A percentile compares a stretch with the other conserved stretches of the same genome.
These are phyloP conservation scores for Odontesthes bonariensis DNA, from an alignment of 2,113 vertebrate genomes.

Conservation along the genomic window DNA sequence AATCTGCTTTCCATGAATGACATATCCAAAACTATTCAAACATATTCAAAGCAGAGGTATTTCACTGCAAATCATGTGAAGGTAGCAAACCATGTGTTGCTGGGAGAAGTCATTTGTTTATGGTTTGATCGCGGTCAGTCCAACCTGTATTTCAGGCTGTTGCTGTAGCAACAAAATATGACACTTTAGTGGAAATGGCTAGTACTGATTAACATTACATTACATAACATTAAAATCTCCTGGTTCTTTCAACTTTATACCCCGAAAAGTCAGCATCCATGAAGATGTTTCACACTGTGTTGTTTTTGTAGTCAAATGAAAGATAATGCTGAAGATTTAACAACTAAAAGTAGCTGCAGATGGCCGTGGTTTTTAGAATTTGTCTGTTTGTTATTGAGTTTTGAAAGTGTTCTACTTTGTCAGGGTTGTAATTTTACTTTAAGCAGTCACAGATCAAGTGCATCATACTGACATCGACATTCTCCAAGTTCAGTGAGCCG, in stretches of 20 bases:
- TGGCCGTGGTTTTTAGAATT: background rate
- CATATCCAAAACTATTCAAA: conserved; percentile 73
- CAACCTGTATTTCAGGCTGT: conserved; percentile 38
- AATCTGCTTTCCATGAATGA: conserved; percentile 73
- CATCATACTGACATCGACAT: conserved; percentile 17
- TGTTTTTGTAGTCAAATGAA: too few relatives aligned
- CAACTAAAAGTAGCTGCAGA: background rate
- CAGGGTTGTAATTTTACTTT: conserved; percentile 21
- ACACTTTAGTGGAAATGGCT: conserved; percentile 25
- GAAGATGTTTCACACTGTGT: background rate
- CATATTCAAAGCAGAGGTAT: conserved; percentile 65
- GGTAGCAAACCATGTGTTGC: conserved; percentile 54
- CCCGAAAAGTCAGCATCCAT: background rate
- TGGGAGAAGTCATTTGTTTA: conserved; percentile 61
- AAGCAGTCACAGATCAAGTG: conserved; percentile 42
- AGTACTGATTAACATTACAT: background rate
- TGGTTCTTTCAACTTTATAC: background rate
- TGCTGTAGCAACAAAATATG: conserved; percentile 56
- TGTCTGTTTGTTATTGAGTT: background rate
- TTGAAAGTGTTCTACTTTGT: conserved; percentile 15
- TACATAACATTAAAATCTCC: too few relatives aligned
- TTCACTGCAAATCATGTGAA: conserved; percentile 47
- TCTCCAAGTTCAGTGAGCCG: conserved; percentile 1
- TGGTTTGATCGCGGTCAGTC: conserved; percentile 37
- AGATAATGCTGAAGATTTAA: background rate